Conservation (phyloP, 1,140 invertebrate species). For the Papilio machaon region DNA sequence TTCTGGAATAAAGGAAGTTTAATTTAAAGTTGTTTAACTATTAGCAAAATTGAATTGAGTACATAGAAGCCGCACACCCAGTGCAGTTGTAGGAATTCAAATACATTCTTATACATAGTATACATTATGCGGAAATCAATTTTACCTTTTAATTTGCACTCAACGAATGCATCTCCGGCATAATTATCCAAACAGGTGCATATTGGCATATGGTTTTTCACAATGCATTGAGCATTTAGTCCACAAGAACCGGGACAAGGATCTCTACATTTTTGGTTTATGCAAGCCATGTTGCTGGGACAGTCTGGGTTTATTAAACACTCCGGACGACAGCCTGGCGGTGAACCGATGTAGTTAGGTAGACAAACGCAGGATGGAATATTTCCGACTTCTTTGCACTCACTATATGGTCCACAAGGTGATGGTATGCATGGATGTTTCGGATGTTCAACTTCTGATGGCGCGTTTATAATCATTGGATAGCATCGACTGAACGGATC, state of each 20-base stretch:
- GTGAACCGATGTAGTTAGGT: conserved; percentile 84
- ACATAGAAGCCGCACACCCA: not conserved
- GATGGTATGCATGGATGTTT: conserved; percentile 83
- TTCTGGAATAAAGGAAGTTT: conserved; percentile 66
- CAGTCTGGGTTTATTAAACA: conserved; percentile 86
- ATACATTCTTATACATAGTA: not conserved
- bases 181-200: conserved; percentile 84
- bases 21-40: conserved; percentile 44
- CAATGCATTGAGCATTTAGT: conserved; percentile 83
- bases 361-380: conserved; percentile 85
- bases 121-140: conserved; percentile 33
- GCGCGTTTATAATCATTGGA: conserved; percentile 67
- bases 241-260: conserved; percentile 86
- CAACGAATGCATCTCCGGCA: conserved; percentile 84
- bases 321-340: conserved; percentile 85
- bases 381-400: conserved; percentile 83
- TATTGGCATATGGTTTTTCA: conserved; percentile 84
- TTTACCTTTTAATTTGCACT: conserved; percentile 82
- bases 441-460: conserved; percentile 60
- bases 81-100: not conserved
- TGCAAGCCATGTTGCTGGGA: conserved; percentile 83
- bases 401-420: conserved; percentile 85
- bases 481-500: conserved; percentile 87
- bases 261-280: conserved; percentile 84
- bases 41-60: conserved; percentile 40